A percentile compares a stretch with the other conserved stretches of the same genome.
Conservation (phyloP, 2,113 vertebrate species). For the Hemichromis elongatus region DNA sequence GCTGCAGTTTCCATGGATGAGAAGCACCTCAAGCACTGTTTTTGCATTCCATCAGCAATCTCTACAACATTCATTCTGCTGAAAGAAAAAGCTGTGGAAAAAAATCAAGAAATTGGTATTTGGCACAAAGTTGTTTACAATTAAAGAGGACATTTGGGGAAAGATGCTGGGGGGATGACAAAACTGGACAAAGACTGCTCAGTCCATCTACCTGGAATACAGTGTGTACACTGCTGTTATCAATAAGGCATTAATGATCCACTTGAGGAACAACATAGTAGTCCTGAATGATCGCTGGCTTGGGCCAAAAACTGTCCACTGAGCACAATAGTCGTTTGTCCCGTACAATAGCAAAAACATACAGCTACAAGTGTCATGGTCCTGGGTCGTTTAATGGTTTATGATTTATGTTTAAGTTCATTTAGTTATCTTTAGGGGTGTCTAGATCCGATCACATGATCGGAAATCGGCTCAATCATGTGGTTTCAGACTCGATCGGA, state of each 20-base stretch:
- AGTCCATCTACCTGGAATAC: not conserved
- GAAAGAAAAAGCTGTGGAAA: not conserved
- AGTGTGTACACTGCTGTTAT: not conserved
- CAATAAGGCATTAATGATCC: not conserved
- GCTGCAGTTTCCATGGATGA: not conserved
- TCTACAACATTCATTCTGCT: not conserved
- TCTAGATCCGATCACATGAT: no score
- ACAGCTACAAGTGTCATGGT: not conserved
- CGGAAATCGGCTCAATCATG: no score
- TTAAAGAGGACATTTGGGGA: not conserved
- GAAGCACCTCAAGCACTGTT: not conserved
- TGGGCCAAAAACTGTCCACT: not conserved
- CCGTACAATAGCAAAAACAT: not conserved
- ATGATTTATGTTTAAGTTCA: no score
- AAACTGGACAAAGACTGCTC: not conserved
- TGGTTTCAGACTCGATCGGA: no score
- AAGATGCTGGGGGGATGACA: not conserved
- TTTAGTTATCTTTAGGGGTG: no score
- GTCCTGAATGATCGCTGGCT: not conserved
- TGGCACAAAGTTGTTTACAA: no score
- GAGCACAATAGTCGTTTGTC: not conserved
- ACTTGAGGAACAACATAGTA: not conserved
- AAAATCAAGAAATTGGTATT: not conserved
- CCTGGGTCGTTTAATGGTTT: no score
- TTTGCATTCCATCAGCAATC: not conserved